These are phyloP conservation scores for Charina bottae DNA, from an alignment of 2,113 vertebrate genomes.

Conservation along the genomic window DNA sequence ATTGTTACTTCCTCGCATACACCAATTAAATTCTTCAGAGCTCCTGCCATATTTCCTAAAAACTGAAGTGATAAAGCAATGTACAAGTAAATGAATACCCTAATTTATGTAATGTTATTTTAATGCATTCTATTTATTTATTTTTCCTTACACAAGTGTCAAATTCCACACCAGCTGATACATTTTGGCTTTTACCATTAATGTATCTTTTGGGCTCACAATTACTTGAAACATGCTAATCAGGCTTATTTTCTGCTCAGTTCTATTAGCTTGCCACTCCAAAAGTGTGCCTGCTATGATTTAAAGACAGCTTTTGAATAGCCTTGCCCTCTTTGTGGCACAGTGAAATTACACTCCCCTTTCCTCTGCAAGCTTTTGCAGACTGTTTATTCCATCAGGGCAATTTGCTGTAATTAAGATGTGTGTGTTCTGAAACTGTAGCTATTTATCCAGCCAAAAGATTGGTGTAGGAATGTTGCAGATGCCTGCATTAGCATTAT, in stretches of 20 bases:
- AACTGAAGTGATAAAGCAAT: slow-evolving; percentile 59
- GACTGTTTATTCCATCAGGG: slow-evolving; percentile 71
- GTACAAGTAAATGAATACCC: slow-evolving; percentile 54
- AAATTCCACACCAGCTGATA: slow-evolving; percentile 59
- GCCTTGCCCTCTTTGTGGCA: slow-evolving; percentile 60
- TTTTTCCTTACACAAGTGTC: slow-evolving; percentile 49
- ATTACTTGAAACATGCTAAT: slow-evolving; percentile 71
- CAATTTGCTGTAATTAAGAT: slow-evolving; percentile 75
- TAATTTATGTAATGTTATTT: slow-evolving; percentile 68
- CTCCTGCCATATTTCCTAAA: slow-evolving; percentile 36
- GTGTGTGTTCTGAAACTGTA: slow-evolving; percentile 66
- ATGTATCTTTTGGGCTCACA: slow-evolving; percentile 64
- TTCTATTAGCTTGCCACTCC: slow-evolving; percentile 64
- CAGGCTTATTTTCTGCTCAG: slow-evolving; percentile 62
- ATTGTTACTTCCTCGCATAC: slow-evolving; percentile 34
- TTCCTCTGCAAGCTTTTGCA: slow-evolving; percentile 61
- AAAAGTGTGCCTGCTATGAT: slow-evolving; percentile 64
- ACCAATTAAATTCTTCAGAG: slow-evolving; percentile 47
- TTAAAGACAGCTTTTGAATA: slow-evolving; percentile 68
- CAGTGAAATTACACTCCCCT: slow-evolving; percentile 70
- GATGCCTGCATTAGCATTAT: slow-evolving; percentile 52
- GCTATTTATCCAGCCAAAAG: slow-evolving; percentile 64
- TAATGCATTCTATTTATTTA: slow-evolving; percentile 63
- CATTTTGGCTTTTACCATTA: slow-evolving; percentile 60
- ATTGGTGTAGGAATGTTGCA: slow-evolving; percentile 17